Evolutionary conservation across 2,888 invertebrate genomes (phyloP).

Genomic region (Tipula vernalis): DNA sequence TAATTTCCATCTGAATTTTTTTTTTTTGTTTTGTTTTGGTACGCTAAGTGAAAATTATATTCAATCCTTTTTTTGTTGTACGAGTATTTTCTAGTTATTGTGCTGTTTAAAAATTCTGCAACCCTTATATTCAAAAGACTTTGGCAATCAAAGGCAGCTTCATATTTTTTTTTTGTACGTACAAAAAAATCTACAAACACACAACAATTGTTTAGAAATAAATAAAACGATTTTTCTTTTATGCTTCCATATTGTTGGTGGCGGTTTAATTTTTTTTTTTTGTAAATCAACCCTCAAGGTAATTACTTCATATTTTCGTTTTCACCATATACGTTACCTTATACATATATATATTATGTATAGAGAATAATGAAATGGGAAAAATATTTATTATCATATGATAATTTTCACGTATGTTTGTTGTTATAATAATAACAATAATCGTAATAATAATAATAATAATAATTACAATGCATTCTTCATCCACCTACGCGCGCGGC

Average conservation of each 20-base stretch:
- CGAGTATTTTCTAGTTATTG: not conserved
- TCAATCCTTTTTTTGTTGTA: not conserved
- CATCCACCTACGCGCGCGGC: not conserved
- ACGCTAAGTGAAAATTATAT: not conserved
- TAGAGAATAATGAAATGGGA: not conserved
- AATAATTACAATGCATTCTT: not conserved
- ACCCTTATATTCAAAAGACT: not conserved
- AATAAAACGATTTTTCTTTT: not conserved
- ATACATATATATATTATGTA: not conserved
- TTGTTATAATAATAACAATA: not conserved
- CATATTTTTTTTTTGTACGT: no score
- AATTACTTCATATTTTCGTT: not conserved
- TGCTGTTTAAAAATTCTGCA: not conserved
- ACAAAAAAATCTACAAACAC: not conserved
- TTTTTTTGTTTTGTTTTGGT: not conserved
- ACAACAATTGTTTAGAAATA: not conserved
- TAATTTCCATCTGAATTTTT: not conserved
- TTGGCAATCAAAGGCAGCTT: not conserved
- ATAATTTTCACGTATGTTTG: not conserved
- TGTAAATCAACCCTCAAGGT: conserved; percentile 7
- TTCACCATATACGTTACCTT: not conserved
- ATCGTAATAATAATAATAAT: not conserved
- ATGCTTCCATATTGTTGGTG: not conserved
- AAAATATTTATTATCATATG: not conserved
- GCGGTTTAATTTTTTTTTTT: not conserved